Percentiles rank a stretch among this genome's conserved stretches.
Evolutionary conservation across 2,888 invertebrate species (phyloP).

Genomic region (Hartigia nigra): DNA sequence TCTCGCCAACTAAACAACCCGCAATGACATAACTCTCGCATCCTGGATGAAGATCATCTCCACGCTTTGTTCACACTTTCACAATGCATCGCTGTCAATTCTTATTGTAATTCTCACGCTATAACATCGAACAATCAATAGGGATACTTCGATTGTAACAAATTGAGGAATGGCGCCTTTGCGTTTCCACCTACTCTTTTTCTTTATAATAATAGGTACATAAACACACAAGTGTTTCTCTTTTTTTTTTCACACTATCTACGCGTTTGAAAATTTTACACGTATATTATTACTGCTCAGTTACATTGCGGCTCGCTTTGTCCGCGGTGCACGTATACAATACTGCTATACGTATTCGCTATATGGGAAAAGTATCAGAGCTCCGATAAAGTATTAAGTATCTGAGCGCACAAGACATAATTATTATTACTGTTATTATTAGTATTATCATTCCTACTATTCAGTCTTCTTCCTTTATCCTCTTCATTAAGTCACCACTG

Average conservation of each 20-base stretch:
- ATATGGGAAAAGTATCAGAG: background rate
- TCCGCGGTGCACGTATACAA: background rate
- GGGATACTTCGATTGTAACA: conserved; percentile 58
- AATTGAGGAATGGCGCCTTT: conserved; percentile 48
- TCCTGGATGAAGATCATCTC: conserved; percentile 14
- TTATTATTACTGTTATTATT: background rate
- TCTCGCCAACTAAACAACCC: background rate
- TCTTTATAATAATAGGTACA: background rate
- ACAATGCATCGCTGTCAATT: conserved; percentile 35
- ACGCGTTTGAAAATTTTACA: conserved; percentile 23
- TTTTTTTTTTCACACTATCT: conserved; percentile 45
- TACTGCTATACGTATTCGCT: background rate
- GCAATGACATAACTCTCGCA: background rate
- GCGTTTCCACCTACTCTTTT: background rate
- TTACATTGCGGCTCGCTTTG: background rate
- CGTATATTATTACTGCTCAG: background rate
- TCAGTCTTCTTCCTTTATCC: background rate
- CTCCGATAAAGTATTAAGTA: background rate
- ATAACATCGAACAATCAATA: conserved; percentile 59
- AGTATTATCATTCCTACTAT: background rate
- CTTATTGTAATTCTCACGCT: conserved; percentile 53
- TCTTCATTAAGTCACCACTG: background rate
- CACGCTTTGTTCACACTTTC: conserved; percentile 36
- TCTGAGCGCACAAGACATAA: background rate
- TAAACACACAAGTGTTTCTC: conserved; percentile 39